These are phyloP conservation scores for Drosophila leonis DNA, from an alignment of 2,888 invertebrate genomes.

Conservation along the genomic window DNA sequence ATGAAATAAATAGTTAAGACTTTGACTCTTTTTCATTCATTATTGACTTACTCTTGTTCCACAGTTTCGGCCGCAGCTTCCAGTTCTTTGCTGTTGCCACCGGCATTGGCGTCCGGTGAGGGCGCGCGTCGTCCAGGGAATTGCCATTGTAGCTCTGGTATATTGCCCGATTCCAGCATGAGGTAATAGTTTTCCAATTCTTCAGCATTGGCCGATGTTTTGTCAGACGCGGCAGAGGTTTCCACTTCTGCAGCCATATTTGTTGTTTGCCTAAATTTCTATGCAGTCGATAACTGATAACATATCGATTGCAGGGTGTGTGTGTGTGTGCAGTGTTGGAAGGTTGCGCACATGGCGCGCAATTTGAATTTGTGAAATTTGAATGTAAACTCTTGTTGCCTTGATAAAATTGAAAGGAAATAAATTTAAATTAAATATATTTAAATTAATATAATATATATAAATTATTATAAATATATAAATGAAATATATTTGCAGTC, in stretches of 20 bases:
- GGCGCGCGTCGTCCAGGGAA: constrained; percentile 92
- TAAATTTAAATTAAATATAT: too few relatives aligned
- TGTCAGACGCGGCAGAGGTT: constrained; percentile 68
- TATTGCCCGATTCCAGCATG: constrained; percentile 89
- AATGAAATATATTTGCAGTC: too few relatives aligned
- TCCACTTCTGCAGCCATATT: constrained; percentile 71
- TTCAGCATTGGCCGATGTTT: constrained; percentile 85
- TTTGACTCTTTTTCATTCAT: not conserved
- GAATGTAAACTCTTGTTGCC: not conserved
- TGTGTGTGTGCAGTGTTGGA: constrained; percentile 29
- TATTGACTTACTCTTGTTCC: constrained; percentile 84
- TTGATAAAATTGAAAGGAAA: not conserved
- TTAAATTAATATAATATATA: too few relatives aligned
- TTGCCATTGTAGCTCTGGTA: constrained; percentile 91
- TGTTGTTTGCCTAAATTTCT: not conserved
- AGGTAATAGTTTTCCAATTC: constrained; percentile 91
- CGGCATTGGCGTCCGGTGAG: constrained; percentile 86
- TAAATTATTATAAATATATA: too few relatives aligned
- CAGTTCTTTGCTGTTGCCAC: constrained; percentile 85
- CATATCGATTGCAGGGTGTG: constrained; percentile 21
- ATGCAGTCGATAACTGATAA: constrained; percentile 18
- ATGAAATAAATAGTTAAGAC: not conserved
- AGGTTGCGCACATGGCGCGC: constrained; percentile 5
- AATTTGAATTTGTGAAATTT: constrained; percentile 8
- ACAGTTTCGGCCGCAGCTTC: constrained; percentile 86